phyloP scores from a whole-genome alignment of 2,113 vertebrate species.

The Salvelinus fontinalis region DNA sequence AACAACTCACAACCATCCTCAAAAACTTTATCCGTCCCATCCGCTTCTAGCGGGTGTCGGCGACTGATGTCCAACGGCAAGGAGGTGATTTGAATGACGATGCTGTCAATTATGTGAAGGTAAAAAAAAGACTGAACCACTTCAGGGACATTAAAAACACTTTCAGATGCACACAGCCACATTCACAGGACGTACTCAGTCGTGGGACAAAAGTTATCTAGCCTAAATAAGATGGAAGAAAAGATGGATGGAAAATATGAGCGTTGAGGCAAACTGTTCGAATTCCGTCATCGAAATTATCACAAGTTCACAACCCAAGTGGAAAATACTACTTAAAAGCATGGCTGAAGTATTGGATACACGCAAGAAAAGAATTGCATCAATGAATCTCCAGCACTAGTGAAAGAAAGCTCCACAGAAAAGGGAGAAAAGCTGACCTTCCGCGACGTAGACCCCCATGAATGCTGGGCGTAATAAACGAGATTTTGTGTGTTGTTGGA shows the following conservation, averaged over 20 bases:
- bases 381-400: slow-evolving; percentile 50
- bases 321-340: slow-evolving; percentile 13
- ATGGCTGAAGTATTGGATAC: slow-evolving; percentile 31
- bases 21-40: slow-evolving; percentile 40
- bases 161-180: background rate
- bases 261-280: slow-evolving; percentile 28
- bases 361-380: slow-evolving; percentile 48
- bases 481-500: slow-evolving; percentile 46
- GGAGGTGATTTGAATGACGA: slow-evolving; percentile 10
- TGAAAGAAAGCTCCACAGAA: slow-evolving; percentile 32
- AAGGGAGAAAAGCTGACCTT: slow-evolving; percentile 63
- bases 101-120: slow-evolving; percentile 14
- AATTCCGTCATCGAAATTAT: slow-evolving; percentile 26
- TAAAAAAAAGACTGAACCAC: slow-evolving; percentile 26
- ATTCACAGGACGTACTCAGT: background rate
- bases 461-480: slow-evolving; percentile 76
- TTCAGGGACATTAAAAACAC: slow-evolving; percentile 41
- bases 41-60: slow-evolving; percentile 1
- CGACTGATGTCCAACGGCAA: background rate
- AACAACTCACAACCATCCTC: slow-evolving; percentile 34
- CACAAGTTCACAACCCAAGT: slow-evolving; percentile 20
- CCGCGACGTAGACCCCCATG: slow-evolving; percentile 72
- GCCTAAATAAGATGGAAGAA: background rate
- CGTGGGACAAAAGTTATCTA: slow-evolving; percentile 3
- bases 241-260: slow-evolving; percentile 15